Base-by-base conservation (phyloP, 92 coral and sea anemone species). In the Actinernus sp. region DNA sequence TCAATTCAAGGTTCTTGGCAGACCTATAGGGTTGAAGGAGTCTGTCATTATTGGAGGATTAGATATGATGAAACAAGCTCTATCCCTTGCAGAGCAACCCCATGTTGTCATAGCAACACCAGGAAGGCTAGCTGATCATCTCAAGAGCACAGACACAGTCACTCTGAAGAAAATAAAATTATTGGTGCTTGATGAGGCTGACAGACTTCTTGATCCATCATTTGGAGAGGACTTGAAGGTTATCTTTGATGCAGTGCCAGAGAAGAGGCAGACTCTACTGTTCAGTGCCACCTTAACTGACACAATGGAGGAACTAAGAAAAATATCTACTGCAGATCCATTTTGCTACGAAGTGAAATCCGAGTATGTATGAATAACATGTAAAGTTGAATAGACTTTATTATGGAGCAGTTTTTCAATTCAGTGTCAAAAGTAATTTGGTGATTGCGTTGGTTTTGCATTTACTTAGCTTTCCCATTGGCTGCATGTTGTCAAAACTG, bases 61-160 rank as follows among this genome's bases (percentile, higher is more conserved):
- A 68, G 95, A 91, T 53, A 95, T 91, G 97, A 95, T 95, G 99
- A 95, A 92, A 30, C 99, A 95, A 59, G 87, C 97, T 20, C 61
- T 95, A 39, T 51, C 71, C 2, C 90, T 95, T 29, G 94, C 97
- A 0, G 64, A 80, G 26, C 85, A 77, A 40, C 99, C 99, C 8
- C 99, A 95, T 87, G 90, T 95, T 84, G 88, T 95, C 84, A 87
- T 95, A 84, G 99, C 97, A 83, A 95, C 99, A 18, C 99, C 99
- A 38, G 99, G 99, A 40, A 71, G 97, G 34, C 88, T 92, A 12
- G 99, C 99, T 22, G 99, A 95, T 71, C 99, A 95, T 75, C 87
- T 95, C 26, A 76, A 77, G 38, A 95, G 99, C 54, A 95, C 99
- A 44, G 99, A 95, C 73, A 95, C 99, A 0, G 58, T 91, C 29